Conservation (phyloP, 1,140 invertebrate species). For the Ostrea denselamellosa region DNA sequence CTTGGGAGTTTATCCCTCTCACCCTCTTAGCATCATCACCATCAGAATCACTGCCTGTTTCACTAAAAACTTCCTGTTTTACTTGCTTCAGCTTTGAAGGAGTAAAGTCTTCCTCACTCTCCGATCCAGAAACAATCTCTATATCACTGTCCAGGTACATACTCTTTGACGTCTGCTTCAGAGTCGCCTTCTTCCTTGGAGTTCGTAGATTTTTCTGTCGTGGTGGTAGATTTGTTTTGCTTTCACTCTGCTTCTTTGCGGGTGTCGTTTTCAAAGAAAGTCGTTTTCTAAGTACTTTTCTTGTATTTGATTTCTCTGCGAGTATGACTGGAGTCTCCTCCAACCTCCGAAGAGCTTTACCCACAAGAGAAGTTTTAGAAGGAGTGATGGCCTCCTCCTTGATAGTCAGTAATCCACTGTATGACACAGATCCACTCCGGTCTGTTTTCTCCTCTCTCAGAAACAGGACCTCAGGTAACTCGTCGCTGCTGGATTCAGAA, state of each 20-base stretch:
- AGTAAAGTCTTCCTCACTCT: conserved; percentile 1
- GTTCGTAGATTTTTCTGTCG: not conserved
- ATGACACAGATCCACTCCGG: not conserved
- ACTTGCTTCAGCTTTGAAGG: conserved; percentile 5
- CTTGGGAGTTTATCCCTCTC: not conserved
- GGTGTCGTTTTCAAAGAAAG: not conserved
- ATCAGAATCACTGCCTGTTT: not conserved
- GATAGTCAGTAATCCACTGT: not conserved
- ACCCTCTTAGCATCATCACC: not conserved
- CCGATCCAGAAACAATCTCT: conserved; percentile 18
- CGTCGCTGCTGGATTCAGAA: conserved; percentile 41
- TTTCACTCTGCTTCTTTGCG: conserved; percentile 20
- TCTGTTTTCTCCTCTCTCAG: conserved; percentile 28
- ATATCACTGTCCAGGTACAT: conserved; percentile 30
- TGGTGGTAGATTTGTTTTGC: not conserved
- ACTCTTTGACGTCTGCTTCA: not conserved
- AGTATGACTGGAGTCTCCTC: not conserved
- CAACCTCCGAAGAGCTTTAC: not conserved
- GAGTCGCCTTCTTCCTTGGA: not conserved
- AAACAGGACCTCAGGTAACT: conserved; percentile 45
- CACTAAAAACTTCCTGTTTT: conserved; percentile 9
- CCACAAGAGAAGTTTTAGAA: not conserved
- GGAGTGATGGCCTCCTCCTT: not conserved
- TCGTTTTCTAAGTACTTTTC: not conserved
- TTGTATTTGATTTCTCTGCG: not conserved